Base-by-base conservation (phyloP, 1,140 invertebrate genomes). In the Riptortus pedestris region DNA sequence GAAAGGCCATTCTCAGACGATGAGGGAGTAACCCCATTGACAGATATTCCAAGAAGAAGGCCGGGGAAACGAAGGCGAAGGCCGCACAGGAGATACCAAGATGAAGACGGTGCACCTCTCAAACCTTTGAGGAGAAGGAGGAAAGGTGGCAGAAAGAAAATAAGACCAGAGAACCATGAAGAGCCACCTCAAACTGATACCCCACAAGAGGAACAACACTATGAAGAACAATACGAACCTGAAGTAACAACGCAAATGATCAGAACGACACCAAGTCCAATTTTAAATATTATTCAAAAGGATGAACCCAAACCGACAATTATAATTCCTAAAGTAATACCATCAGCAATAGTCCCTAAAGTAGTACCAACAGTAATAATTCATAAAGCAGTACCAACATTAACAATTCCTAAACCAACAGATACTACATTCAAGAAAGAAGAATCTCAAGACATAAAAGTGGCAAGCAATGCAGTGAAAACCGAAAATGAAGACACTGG, bases 51-150 rank as follows among this genome's bases (percentile, higher is more conserved):
- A 14, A 48, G 71, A 18, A 69, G 73, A 67, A 74, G 75, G 70
- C 70, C 72, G 64, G 71, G 72, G 22, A 73, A 74, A 60, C 73
- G 74, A 71, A 73, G 75, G 69, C 76, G 75, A 66, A 67, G 70
- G 59, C 69, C 68, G 1, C 29, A 58, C 16, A 63, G 62, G 27
- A 66, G 52, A 57, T 58, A 66, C 18, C 62, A 59, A 43, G 51
- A 66, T 24, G 52, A 58, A 43, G 65, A 63, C 47, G 45, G 62
- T 55, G 57, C 26, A 9, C 26, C 31, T 31, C 55, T 16, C 60
- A 61, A 69, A 59, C 38, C 33, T 57, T 24, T 57, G 26, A 64
- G 66, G 26, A 67, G 64, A 55, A 57, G 68, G 45, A 67, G 66
- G 29, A 69, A 69, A 66, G 66, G 66, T 14, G 59, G 65, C 5